Conservation (phyloP, 2,888 invertebrate genomes). For the Agrochola litura region DNA sequence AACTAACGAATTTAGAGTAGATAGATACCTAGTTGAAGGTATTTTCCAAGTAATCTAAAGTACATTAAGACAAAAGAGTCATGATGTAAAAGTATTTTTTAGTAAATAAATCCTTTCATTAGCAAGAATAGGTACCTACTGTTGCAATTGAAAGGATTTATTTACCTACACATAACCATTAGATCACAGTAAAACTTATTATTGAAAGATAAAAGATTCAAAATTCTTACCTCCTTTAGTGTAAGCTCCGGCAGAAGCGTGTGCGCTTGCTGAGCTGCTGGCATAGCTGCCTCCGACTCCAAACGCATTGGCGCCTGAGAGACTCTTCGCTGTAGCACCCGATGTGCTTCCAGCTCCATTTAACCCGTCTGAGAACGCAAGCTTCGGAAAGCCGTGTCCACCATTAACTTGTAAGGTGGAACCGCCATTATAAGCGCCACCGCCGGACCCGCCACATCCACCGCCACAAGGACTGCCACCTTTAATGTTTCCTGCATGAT, state of each 20-base stretch:
- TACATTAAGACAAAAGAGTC: background rate
- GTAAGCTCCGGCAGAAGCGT: conserved; percentile 79
- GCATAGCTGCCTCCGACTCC: conserved; percentile 77
- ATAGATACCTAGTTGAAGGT: background rate
- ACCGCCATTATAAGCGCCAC: conserved; percentile 63
- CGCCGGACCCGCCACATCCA: conserved; percentile 69
- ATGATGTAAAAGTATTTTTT: background rate
- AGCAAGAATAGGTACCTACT: background rate
- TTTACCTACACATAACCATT: background rate
- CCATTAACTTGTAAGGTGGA: conserved; percentile 42
- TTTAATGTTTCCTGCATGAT: conserved; percentile 59
- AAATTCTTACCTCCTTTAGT: conserved; percentile 81
- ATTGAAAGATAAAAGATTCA: background rate
- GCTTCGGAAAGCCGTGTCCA: conserved; percentile 53
- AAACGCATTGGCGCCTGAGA: conserved; percentile 71
- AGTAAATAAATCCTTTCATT: background rate
- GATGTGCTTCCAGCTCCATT: conserved; percentile 62
- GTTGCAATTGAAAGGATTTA: background rate
- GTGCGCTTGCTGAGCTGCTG: conserved; percentile 82
- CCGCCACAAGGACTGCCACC: conserved; percentile 72
- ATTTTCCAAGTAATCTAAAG: background rate
- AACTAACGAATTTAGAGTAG: background rate
- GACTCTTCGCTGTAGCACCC: conserved; percentile 75
- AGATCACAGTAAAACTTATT: background rate
- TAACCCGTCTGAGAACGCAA: conserved; percentile 57